phyloP scores from a whole-genome alignment of 1,140 invertebrate species.

The Neocloeon triangulifer region DNA sequence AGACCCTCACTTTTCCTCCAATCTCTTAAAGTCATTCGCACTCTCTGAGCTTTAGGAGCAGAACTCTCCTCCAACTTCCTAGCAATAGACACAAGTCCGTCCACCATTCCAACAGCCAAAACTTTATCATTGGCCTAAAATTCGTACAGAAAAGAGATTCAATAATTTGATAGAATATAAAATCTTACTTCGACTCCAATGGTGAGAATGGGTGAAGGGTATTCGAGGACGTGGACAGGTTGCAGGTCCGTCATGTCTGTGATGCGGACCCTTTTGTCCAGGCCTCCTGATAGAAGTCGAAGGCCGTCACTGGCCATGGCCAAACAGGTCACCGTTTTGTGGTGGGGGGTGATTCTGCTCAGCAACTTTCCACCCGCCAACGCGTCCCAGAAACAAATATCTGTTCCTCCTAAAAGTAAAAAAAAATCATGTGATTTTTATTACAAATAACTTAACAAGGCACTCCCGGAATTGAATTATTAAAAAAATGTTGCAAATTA shows the following conservation, averaged over 20 bases:
- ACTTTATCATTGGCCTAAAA: constrained; percentile 57
- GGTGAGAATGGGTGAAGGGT: constrained; percentile 75
- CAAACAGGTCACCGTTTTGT: constrained; percentile 81
- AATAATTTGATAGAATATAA: no score
- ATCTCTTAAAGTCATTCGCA: constrained; percentile 16
- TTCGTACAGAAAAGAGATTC: not conserved
- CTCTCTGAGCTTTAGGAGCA: constrained; percentile 8
- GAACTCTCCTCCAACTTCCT: constrained; percentile 38
- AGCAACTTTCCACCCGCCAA: constrained; percentile 64
- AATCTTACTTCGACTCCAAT: constrained; percentile 53
- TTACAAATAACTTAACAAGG: constrained; percentile 1
- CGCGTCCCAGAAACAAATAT: constrained; percentile 85
- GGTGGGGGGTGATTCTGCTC: constrained; percentile 58
- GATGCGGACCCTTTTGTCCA: constrained; percentile 87
- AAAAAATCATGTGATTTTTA: not conserved
- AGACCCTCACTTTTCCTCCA: constrained; percentile 13
- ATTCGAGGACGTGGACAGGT: constrained; percentile 69
- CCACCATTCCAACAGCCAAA: constrained; percentile 74
- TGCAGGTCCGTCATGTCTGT: constrained; percentile 75
- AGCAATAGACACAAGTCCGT: constrained; percentile 70
- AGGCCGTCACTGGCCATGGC: constrained; percentile 53
- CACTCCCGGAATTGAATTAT: not conserved
- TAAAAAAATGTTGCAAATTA: constrained; percentile 1
- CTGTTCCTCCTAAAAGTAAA: constrained; percentile 43
- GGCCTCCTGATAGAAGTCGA: constrained; percentile 64